Conservation (phyloP, 2,113 vertebrate genomes). For the Casuarius casuarius region DNA sequence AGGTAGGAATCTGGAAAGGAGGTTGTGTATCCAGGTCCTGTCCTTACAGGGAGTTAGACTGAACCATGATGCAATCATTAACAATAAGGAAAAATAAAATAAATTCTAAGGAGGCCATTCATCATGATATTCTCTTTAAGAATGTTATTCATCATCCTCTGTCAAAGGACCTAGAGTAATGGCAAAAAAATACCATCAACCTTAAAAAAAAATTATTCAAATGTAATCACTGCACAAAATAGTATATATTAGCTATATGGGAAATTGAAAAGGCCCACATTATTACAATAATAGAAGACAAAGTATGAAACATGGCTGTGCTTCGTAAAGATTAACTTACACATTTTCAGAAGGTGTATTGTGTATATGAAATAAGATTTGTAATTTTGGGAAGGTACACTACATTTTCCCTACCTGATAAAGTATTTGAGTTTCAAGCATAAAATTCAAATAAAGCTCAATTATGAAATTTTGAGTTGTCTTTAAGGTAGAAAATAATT, state of each 20-base stretch:
- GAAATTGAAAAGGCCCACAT: not conserved
- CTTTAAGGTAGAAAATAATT: not conserved
- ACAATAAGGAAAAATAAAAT: constrained; percentile 1
- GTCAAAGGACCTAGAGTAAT: constrained; percentile 12
- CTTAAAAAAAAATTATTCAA: constrained; percentile 40
- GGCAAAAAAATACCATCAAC: not conserved
- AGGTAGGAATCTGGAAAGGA: not conserved
- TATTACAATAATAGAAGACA: not conserved
- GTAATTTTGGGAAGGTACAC: not conserved
- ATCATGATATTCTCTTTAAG: not conserved
- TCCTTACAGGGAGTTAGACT: not conserved
- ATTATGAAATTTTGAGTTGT: not conserved
- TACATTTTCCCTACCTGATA: not conserved
- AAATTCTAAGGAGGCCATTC: not conserved
- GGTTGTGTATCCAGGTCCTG: not conserved
- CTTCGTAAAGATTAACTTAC: not conserved
- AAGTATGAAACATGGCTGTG: not conserved
- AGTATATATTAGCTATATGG: not conserved
- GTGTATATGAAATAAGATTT: not conserved
- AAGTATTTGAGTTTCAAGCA: not conserved
- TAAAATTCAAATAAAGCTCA: not conserved
- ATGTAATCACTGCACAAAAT: not conserved
- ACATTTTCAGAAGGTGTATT: not conserved
- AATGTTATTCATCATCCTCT: constrained; percentile 30
- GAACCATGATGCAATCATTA: not conserved